phyloP scores from a whole-genome alignment of 2,797 vertebrate species.

The Peromyscus melanophrys region DNA sequence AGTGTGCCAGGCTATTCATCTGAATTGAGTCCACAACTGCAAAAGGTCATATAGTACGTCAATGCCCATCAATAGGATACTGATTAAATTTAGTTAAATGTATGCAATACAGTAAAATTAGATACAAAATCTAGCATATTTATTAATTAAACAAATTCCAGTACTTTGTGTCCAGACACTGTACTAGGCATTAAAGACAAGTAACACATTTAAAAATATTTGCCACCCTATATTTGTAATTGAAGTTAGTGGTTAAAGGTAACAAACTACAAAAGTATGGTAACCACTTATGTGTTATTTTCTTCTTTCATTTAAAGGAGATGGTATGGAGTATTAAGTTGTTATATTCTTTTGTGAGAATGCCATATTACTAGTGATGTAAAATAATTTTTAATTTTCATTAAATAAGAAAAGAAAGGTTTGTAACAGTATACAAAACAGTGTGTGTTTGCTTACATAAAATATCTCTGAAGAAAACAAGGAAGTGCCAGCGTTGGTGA shows the following conservation, averaged over 20 bases:
- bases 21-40: background rate
- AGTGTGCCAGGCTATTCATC: background rate
- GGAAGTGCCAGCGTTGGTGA: background rate
- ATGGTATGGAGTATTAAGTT: background rate
- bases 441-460: background rate
- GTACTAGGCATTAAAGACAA: background rate
- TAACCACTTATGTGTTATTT: background rate
- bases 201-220: background rate
- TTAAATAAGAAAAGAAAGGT: background rate
- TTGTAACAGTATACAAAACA: background rate
- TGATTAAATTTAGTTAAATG: background rate
- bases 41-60: background rate
- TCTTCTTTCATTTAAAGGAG: background rate
- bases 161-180: background rate
- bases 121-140: background rate
- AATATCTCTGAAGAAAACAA: background rate
- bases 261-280: background rate
- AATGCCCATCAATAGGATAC: background rate
- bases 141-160: background rate
- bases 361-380: background rate
- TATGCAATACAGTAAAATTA: background rate
- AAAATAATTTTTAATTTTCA: slow-evolving; percentile 13
- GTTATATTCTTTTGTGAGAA: background rate
- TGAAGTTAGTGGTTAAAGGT: background rate
- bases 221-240: background rate